Evolutionary conservation across 2,797 vertebrate genomes (phyloP).

Genomic region (Xenopus petersii): DNA sequence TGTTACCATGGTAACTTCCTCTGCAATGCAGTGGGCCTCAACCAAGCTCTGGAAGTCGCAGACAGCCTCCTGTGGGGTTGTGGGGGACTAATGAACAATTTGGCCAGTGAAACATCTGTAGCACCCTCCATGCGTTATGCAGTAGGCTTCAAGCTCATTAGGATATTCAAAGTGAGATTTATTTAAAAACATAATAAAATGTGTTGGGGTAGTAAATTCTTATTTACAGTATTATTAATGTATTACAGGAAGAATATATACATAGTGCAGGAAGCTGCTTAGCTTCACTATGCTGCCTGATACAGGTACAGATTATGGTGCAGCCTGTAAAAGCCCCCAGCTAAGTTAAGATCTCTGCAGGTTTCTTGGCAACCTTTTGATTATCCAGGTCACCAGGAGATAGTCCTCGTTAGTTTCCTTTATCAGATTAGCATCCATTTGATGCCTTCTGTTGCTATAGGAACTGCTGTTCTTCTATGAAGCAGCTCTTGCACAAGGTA

Average conservation of each 20-base stretch:
- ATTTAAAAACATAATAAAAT: no score
- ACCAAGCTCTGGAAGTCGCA: slow-evolving; percentile 25
- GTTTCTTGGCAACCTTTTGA: slow-evolving; percentile 40
- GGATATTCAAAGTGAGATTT: no score
- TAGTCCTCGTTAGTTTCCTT: slow-evolving; percentile 35
- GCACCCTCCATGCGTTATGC: no score
- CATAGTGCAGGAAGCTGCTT: no score
- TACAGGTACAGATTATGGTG: not conserved
- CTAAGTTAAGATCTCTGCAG: not conserved
- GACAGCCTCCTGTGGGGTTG: not conserved
- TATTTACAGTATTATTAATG: no score
- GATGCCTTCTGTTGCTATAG: slow-evolving; percentile 36
- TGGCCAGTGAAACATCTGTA: not conserved
- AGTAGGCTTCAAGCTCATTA: no score
- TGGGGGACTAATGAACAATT: not conserved
- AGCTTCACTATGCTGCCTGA: no score
- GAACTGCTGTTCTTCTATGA: slow-evolving; percentile 22
- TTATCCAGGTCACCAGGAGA: slow-evolving; percentile 43
- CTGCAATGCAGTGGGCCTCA: slow-evolving; percentile 80
- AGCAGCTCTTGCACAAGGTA: slow-evolving; percentile 4
- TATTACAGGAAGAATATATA: no score
- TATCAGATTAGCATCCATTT: slow-evolving; percentile 32
- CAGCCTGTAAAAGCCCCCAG: slow-evolving; percentile 6
- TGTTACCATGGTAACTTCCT: slow-evolving; percentile 84
- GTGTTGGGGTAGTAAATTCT: no score